A percentile compares a stretch with the other conserved stretches of the same genome.
Evolutionary conservation across 2,888 invertebrate species (phyloP).

Genomic region (Orchesella flavescens): DNA sequence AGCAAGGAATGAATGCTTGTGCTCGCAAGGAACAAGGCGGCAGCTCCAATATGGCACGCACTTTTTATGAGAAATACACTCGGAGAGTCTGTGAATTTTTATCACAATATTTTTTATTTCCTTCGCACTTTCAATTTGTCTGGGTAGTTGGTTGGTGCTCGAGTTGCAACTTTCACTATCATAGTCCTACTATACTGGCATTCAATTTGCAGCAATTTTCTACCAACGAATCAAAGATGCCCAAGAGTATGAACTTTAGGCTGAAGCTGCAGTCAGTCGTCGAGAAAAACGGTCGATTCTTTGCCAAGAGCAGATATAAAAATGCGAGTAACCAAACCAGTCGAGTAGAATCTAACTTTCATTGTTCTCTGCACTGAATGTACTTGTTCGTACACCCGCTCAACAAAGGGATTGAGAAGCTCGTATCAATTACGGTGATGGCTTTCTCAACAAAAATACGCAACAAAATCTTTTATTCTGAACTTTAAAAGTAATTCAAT

Average conservation of each 20-base stretch:
- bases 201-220: conserved; percentile 46
- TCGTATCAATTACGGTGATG: background rate
- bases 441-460: background rate
- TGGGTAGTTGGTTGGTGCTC: no score
- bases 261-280: background rate
- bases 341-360: no score
- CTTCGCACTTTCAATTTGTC: background rate
- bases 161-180: background rate
- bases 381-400: no score
- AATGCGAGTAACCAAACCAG: no score
- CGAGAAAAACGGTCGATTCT: no score
- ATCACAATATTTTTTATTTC: conserved; percentile 1
- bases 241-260: conserved; percentile 11
- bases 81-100: background rate
- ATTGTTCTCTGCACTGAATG: no score
- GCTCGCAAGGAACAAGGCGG: background rate
- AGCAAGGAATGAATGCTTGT: background rate
- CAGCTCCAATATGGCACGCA: conserved; percentile 43
- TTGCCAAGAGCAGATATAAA: no score
- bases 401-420: background rate
- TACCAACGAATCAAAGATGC: conserved; percentile 23
- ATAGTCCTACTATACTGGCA: background rate
- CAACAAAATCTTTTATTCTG: no score
- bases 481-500: background rate
- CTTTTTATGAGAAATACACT: conserved; percentile 16